Conservation (phyloP, 2,888 invertebrate genomes). For the Operophtera brumata region DNA sequence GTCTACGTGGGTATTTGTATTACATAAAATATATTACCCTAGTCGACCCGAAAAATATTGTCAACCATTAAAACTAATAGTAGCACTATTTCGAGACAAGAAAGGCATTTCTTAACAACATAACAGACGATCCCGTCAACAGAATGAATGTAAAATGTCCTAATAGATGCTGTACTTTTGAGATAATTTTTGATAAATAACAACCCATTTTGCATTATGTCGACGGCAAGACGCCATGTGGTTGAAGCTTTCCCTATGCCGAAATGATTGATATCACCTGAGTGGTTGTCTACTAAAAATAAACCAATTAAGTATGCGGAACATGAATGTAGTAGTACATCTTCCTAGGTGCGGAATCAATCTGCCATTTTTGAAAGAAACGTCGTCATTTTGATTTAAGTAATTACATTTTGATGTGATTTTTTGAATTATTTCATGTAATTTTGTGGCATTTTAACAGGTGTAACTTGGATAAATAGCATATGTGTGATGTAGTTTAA, state of each 20-base stretch:
- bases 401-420: too few relatives aligned
- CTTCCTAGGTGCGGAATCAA: too few relatives aligned
- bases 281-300: slow-evolving; percentile 14
- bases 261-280: slow-evolving; percentile 18
- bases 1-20: too few relatives aligned
- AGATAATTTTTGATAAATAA: slow-evolving; percentile 38
- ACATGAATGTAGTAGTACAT: too few relatives aligned
- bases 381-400: too few relatives aligned
- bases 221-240: slow-evolving; percentile 9
- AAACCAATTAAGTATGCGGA: slow-evolving; percentile 9
- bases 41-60: slow-evolving; percentile 16
- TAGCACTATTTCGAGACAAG: slow-evolving; percentile 21
- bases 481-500: too few relatives aligned
- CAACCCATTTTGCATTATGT: slow-evolving; percentile 35
- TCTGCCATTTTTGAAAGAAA: too few relatives aligned
- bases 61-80: slow-evolving; percentile 19
- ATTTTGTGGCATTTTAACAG: too few relatives aligned
- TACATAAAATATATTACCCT: too few relatives aligned
- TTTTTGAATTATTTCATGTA: too few relatives aligned
- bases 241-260: slow-evolving; percentile 1
- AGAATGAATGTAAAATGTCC: slow-evolving; percentile 42
- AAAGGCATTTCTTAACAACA: slow-evolving; percentile 36
- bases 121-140: slow-evolving; percentile 50
- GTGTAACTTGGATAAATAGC: too few relatives aligned
- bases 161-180: slow-evolving; percentile 37